Conservation (phyloP, 2,113 vertebrate species). For the Oenanthe melanoleuca region DNA sequence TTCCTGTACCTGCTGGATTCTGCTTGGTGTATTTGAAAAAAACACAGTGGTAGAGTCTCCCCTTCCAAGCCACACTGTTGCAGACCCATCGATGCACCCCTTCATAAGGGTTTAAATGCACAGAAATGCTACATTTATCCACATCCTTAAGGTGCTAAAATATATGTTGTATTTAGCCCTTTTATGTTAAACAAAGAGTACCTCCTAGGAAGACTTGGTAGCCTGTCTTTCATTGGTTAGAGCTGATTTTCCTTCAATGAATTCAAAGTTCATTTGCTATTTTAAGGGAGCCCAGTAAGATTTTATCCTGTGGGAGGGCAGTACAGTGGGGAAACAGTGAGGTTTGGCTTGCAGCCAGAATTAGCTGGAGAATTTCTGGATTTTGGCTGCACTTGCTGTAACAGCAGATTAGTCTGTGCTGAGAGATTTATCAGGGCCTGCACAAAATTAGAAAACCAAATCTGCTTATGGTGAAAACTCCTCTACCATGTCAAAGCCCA, state of each 20-base stretch:
- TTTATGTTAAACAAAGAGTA: neutral
- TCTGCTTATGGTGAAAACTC: neutral
- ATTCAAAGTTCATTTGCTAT: constrained; percentile 23
- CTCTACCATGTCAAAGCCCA: neutral
- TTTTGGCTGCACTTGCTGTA: constrained; percentile 29
- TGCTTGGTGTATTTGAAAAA: neutral
- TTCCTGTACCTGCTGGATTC: neutral
- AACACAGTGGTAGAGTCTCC: neutral
- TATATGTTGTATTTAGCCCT: neutral
- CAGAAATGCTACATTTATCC: neutral
- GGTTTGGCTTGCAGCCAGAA: constrained; percentile 9
- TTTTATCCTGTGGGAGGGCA: neutral
- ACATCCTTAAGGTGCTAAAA: neutral
- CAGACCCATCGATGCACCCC: too few relatives aligned
- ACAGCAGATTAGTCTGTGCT: neutral
- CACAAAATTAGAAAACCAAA: constrained; percentile 42
- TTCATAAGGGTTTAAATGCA: neutral
- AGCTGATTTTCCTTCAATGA: neutral
- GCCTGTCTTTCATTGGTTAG: neutral
- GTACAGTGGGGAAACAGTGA: neutral
- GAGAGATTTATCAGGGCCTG: neutral
- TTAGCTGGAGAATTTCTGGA: constrained; percentile 13
- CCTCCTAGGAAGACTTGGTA: neutral
- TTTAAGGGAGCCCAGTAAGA: neutral
- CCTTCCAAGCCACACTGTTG: neutral